Evolutionary conservation across 2,113 vertebrate genomes (phyloP), one percentile per base, ranked within the genome.

Genomic region (Motacilla tschutschensis): DNA sequence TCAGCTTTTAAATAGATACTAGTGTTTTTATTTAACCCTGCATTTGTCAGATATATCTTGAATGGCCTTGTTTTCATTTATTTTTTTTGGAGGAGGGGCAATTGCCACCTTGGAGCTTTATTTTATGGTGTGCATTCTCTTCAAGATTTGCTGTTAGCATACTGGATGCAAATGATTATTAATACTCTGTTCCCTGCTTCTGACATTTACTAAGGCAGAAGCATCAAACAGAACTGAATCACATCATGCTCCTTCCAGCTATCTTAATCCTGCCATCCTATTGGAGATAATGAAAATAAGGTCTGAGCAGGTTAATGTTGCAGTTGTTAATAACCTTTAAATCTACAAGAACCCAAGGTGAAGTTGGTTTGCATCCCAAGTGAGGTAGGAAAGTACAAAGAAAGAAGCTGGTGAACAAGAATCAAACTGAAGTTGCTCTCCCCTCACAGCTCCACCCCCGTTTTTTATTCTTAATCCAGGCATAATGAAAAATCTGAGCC

Each of bases 201-300:
- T 96, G 95, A 95, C 95, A 94, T 95, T 96, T 95, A 76, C 78
- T 66, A 88, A 92, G 66, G 91, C 78, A 92, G 77, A 91, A 66
- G 86, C 77, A 90, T 93, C 92, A 92, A 91, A 95, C n/a, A 93
- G 88, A 94, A 88, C 92, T 81, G 92, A 87, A 91, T 85, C 85
- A 83, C 22, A 8, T 84, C 81, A 47, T 74, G 77, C 85, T 85
- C 74, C 76, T 93, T 90, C 74, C 46, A 93, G 79, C 35, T 78
- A 91, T 63, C 31, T 92, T 87, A 80, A 88, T 94, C 82, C 90
- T 88, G 54, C 51, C 38, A 14, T 90, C 47, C 43, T 87, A 73
- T 70, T 14, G 6, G 73, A 87, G 35, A 48, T 94, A 88, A 93
- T 71, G 64, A 77, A 87, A 89, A 93, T 75, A 63, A 73, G 62